phyloP scores from a whole-genome alignment of 2,113 vertebrate genomes.

The Gasterosteus nipponicus region DNA sequence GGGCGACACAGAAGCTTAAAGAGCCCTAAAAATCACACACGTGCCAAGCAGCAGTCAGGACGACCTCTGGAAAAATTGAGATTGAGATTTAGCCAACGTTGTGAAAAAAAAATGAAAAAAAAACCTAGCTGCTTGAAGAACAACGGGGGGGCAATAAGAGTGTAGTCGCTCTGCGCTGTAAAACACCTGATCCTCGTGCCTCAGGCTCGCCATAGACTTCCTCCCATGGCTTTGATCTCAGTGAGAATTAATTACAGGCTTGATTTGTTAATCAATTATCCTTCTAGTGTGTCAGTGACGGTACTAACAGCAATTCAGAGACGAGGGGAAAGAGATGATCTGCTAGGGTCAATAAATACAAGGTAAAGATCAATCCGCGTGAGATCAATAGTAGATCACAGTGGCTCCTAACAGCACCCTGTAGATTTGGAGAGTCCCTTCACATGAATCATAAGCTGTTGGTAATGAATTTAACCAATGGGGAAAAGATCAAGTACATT shows the following conservation, averaged over 20 bases:
- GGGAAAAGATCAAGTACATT: neutral
- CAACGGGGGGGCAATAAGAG: slow-evolving; percentile 31
- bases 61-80: slow-evolving; percentile 24
- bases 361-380: slow-evolving; percentile 53
- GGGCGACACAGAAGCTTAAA: too few relatives aligned
- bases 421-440: slow-evolving; percentile 25
- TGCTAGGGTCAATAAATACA: slow-evolving; percentile 50
- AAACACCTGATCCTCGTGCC: slow-evolving; percentile 23
- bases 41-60: slow-evolving; percentile 32
- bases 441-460: neutral
- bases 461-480: neutral
- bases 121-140: slow-evolving; percentile 40
- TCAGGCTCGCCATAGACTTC: slow-evolving; percentile 37
- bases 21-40: slow-evolving; percentile 6
- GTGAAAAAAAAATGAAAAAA: neutral
- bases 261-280: slow-evolving; percentile 72
- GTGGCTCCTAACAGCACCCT: slow-evolving; percentile 15
- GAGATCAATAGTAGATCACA: slow-evolving; percentile 53
- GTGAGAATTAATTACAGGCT: slow-evolving; percentile 66
- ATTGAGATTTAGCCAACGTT: slow-evolving; percentile 7
- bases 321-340: slow-evolving; percentile 18
- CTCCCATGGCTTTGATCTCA: slow-evolving; percentile 57
- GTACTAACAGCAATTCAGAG: slow-evolving; percentile 33
- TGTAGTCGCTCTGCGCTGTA: slow-evolving; percentile 10
- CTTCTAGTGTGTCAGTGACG: slow-evolving; percentile 41